Base-by-base conservation (phyloP, 2,888 invertebrate species). In the Clivina fossor region DNA sequence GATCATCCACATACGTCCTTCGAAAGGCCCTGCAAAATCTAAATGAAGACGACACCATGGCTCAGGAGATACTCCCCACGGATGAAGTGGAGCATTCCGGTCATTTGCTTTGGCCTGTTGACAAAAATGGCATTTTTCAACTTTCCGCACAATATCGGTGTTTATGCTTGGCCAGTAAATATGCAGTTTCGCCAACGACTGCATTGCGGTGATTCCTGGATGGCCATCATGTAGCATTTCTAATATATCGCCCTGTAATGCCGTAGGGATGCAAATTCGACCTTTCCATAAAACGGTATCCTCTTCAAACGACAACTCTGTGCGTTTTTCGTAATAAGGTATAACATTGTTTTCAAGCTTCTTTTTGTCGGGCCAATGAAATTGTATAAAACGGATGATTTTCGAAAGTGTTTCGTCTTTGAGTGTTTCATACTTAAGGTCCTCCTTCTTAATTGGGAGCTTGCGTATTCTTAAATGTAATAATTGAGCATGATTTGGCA, bases 11-110 rank as follows among this genome's bases (percentile, higher is more conserved):
- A 56, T 58, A 43, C 57, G 53, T 9, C 61, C 62, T 22, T 26
- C 26, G 26, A 59, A 50, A 3, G 54, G 54, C 20, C 57, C 58
- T 2, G 58, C 56, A 43, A 61, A 60, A 51, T 62, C 61, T 8
- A 61, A 38, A 41, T 60, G 56, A 7, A 60, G 4, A 7, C 59
- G 20, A 18, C 48, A 54, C 61, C 61, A 63, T 8, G 53, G 57
- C 41, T 60, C 61, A 4, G 44, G 48, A 9, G 60, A 41, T 18
- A 33, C 46, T 13, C 57, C 48, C 63, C 64, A 63, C 11, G 49
- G 48, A 30, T 62, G 26, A 24, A 43, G 24, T 24, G 43, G 43
- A 9, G 26, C 43, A 24, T 43, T 15, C 4, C 24, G 16, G 22
- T 22, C 43, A 43, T 22, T 43, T 11, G n/a, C 26, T 43, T 26